Percentiles rank a stretch among this genome's conserved stretches.
Conservation (phyloP, 2,113 vertebrate species). For the Perca flavescens region DNA sequence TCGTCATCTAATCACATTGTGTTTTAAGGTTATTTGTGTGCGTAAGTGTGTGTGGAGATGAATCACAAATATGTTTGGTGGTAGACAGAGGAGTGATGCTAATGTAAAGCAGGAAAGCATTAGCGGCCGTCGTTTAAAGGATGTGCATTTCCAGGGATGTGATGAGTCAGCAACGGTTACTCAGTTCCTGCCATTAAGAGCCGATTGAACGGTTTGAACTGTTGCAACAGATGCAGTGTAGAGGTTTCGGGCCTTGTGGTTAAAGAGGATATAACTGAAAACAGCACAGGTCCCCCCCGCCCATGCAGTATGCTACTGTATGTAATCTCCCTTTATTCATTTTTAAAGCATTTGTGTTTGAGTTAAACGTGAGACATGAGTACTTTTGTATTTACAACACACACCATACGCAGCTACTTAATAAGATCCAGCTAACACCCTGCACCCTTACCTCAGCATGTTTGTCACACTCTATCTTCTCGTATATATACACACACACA, state of each 20-base stretch:
- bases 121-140: neutral
- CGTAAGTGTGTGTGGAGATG: neutral
- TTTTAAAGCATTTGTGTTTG: neutral
- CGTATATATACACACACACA: neutral
- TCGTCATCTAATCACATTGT: constrained; percentile 20
- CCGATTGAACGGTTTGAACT: neutral
- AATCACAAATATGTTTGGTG: constrained; percentile 7
- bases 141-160: neutral
- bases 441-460: constrained; percentile 49
- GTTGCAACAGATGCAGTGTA: neutral
- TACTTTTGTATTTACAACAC: neutral
- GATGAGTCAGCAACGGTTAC: constrained; percentile 22
- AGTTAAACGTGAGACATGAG: neutral
- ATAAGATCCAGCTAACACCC: constrained; percentile 33
- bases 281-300: too few species aligned
- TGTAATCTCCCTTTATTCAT: neutral
- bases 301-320: neutral
- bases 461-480: constrained; percentile 33
- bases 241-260: neutral
- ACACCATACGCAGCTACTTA: neutral
- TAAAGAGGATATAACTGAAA: neutral
- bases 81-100: neutral
- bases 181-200: constrained; percentile 3
- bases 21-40: constrained; percentile 10
- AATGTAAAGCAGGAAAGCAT: constrained; percentile 16